Conservation (phyloP, 2,797 vertebrate genomes). For the Malacoraja senta region DNA sequence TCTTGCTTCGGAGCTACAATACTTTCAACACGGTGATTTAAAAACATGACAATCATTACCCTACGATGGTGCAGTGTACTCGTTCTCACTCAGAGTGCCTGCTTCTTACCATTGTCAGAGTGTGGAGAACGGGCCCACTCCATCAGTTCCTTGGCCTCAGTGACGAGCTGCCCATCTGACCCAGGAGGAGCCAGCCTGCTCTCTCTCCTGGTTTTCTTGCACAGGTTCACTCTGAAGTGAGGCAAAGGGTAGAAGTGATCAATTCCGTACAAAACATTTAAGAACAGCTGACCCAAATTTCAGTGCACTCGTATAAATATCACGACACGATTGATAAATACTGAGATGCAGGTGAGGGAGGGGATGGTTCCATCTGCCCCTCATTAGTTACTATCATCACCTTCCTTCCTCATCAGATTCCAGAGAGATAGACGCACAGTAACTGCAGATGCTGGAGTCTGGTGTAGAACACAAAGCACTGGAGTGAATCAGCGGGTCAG, state of each 20-base stretch:
- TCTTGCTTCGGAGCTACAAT: background rate
- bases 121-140: conserved; percentile 49
- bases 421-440: too few species aligned
- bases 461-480: too few species aligned
- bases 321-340: background rate
- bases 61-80: background rate
- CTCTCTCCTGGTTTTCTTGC: conserved; percentile 48
- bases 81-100: background rate
- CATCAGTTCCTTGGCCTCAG: conserved; percentile 71
- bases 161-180: conserved; percentile 62
- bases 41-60: background rate
- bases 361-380: background rate
- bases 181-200: conserved; percentile 51
- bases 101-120: conserved; percentile 46
- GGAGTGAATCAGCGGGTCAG: too few species aligned
- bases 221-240: conserved; percentile 45
- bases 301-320: background rate
- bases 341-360: background rate
- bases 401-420: too few species aligned
- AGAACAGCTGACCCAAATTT: conserved; percentile 22
- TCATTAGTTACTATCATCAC: too few species aligned
- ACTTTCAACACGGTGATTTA: background rate
- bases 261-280: background rate
- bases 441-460: too few species aligned
- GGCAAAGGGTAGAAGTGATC: background rate